phyloP scores from a whole-genome alignment of 2,888 invertebrate species.

The Lasioglossum pauxillum region DNA sequence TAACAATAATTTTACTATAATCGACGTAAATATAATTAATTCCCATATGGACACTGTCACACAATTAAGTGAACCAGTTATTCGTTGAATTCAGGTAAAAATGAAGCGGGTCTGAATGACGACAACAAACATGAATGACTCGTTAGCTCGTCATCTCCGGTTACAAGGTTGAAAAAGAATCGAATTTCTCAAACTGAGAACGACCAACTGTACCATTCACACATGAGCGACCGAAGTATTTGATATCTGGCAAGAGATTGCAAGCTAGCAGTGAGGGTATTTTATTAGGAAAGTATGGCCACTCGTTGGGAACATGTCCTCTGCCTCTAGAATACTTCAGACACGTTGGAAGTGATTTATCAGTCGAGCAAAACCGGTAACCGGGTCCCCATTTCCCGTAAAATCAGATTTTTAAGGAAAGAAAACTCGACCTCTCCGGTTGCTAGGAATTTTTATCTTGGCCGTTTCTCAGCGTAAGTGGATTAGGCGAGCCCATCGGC shows the following conservation, averaged over 20 bases:
- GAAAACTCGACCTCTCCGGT: neutral
- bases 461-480: neutral
- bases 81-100: no score
- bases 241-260: neutral
- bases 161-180: no score
- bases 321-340: neutral
- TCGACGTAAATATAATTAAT: no score
- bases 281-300: neutral
- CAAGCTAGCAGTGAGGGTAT: neutral
- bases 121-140: no score
- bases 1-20: no score
- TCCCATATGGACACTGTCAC: no score
- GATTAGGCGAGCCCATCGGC: neutral
- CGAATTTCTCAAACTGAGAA: no score
- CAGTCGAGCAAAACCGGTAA: neutral
- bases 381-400: neutral
- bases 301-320: neutral
- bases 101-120: no score
- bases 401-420: conserved; percentile 1
- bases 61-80: no score
- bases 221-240: no score
- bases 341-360: neutral
- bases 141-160: no score
- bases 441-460: neutral
- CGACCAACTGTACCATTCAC: no score